Conservation (phyloP, 2,113 vertebrate species). For the Zingel zingel region DNA sequence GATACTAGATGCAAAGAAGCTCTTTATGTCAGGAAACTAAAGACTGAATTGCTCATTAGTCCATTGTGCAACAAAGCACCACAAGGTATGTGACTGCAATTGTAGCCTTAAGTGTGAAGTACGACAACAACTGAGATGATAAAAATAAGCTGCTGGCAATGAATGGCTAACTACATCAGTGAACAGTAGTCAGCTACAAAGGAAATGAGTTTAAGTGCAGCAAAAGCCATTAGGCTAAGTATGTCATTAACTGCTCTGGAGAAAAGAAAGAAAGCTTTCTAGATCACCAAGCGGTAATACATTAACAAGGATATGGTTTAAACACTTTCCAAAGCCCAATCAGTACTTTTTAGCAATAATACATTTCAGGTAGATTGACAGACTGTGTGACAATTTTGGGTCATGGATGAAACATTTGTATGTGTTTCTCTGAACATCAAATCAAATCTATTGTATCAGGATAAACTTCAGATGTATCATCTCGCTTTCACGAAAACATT, state of each 20-base stretch:
- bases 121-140: conserved; percentile 58
- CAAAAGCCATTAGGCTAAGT: conserved; percentile 55
- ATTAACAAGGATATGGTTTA: conserved; percentile 24
- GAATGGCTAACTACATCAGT: conserved; percentile 52
- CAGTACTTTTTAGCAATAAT: background rate
- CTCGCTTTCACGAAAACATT: background rate
- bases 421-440: background rate
- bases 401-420: background rate
- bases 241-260: conserved; percentile 47
- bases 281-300: conserved; percentile 4
- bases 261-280: conserved; percentile 32
- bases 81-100: conserved; percentile 60
- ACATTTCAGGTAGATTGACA: background rate
- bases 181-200: conserved; percentile 50
- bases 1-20: conserved; percentile 7
- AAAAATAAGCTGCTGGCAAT: conserved; percentile 61
- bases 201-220: conserved; percentile 52
- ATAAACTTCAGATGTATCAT: background rate
- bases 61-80: conserved; percentile 56
- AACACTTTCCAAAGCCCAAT: background rate
- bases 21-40: conserved; percentile 55
- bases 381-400: background rate
- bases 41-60: conserved; percentile 61
- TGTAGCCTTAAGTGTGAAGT: conserved; percentile 63
- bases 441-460: background rate